Percentiles rank a stretch among this genome's conserved stretches.
phyloP scores from a whole-genome alignment of 2,113 vertebrate species.

The Thamnophis sirtalis region DNA sequence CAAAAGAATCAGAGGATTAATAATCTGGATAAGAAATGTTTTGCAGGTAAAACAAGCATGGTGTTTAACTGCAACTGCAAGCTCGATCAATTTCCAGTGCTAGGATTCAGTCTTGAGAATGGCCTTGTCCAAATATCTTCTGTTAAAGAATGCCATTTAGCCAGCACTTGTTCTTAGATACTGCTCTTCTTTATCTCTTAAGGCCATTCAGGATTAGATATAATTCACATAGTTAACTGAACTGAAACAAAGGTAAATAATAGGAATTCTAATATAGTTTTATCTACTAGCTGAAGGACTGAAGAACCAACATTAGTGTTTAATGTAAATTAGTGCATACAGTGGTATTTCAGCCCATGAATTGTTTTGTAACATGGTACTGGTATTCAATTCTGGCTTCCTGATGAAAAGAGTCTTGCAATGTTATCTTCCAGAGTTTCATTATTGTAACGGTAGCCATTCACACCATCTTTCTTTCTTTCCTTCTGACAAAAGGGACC shows the following conservation, averaged over 20 bases:
- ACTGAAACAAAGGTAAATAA: neutral
- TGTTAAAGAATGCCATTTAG: neutral
- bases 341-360: neutral
- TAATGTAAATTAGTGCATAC: neutral
- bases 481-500: neutral
- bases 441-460: neutral
- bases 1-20: neutral
- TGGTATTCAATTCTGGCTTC: neutral
- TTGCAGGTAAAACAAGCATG: neutral
- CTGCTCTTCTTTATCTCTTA: neutral
- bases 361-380: neutral
- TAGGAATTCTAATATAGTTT: neutral
- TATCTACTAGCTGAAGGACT: neutral
- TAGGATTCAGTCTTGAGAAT: neutral
- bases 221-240: neutral
- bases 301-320: neutral
- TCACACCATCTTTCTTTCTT: neutral
- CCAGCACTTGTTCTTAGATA: neutral
- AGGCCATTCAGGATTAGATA: neutral
- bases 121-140: neutral
- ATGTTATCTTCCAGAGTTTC: neutral
- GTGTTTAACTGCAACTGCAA: neutral
- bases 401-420: neutral
- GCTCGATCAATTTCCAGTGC: neutral
- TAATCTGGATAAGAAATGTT: neutral